Evolutionary conservation across 2,797 vertebrate genomes (phyloP).

Genomic region (Lepilemur ruficaudatus): DNA sequence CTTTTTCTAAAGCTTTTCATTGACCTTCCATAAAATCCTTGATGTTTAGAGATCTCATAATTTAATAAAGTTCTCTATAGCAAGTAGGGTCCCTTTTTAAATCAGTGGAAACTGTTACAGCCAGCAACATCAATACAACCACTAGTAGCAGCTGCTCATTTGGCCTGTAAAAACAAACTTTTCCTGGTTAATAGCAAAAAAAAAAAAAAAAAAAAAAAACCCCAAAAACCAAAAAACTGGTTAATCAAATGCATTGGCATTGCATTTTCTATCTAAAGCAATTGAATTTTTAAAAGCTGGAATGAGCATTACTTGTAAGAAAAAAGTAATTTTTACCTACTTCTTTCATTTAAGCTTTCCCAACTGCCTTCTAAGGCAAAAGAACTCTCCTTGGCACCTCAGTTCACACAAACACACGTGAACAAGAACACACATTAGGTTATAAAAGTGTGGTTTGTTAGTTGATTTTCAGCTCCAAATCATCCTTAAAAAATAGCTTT

Average conservation of each 20-base stretch:
- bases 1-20: not conserved
- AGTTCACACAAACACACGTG: not conserved
- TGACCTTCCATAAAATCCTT: not conserved
- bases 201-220: not conserved
- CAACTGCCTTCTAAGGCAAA: not conserved
- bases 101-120: not conserved
- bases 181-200: not conserved
- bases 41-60: conserved; percentile 9
- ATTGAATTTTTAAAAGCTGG: not conserved
- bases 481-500: not conserved
- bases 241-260: not conserved
- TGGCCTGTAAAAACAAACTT: not conserved
- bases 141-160: not conserved
- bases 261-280: not conserved
- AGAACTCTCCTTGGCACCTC: not conserved
- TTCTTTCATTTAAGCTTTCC: not conserved
- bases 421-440: not conserved
- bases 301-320: not conserved
- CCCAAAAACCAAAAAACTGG: not conserved
- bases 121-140: not conserved
- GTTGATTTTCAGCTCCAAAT: not conserved
- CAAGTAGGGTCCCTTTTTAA: not conserved
- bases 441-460: not conserved
- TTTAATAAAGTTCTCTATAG: not conserved
- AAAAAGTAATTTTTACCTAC: not conserved